Evolutionary conservation across 2,797 vertebrate genomes (phyloP), one percentile per base, ranked within the genome.

Genomic region (Poeciliopsis gracilis): DNA sequence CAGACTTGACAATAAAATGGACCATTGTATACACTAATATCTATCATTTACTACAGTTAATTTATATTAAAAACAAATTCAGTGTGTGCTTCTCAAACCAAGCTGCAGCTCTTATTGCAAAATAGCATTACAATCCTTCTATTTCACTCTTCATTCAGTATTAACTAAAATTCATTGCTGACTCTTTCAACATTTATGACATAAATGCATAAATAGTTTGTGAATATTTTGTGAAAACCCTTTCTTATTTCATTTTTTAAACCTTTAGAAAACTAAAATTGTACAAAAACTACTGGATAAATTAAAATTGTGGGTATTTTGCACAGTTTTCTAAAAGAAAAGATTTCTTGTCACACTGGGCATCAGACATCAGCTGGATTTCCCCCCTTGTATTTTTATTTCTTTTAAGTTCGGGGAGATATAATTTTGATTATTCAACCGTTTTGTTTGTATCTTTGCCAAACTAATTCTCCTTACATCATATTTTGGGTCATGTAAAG

Each of bases 121-220:
- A 80, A 77, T 8, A 4, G 18, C 28, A 30, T 12, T 76, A 2
- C 70, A 67, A 57, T 13, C 5, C 18, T 18, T 6, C 59, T 36
- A 33, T 36, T 82, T 75, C 76, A 46, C 2, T 20, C 61, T 73
- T 81, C 57, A 77, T 86, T 72, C 36, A 66, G 77, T 71, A 80
- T 77, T 69, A 70, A 69, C 66, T 43, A 0, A 80, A 88, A 57
- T 49, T 70, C 77, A 82, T 79, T 63, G 59, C 20, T 69, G 41
- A 80, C 33, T 9, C n/a, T 51, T 45, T 71, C 23, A 43, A n/a
- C 38, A 84, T 81, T 77, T 11, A 30, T 77, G 43, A 76, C 33
- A 59, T 67, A 47, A 72, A 78, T 73, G 28, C 70, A 78, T 70
- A 41, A 74, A 75, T 45, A 15, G 76, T 55, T 80, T 38, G 30